phyloP scores from a whole-genome alignment of 2,113 vertebrate species.

The Rutilus rutilus region DNA sequence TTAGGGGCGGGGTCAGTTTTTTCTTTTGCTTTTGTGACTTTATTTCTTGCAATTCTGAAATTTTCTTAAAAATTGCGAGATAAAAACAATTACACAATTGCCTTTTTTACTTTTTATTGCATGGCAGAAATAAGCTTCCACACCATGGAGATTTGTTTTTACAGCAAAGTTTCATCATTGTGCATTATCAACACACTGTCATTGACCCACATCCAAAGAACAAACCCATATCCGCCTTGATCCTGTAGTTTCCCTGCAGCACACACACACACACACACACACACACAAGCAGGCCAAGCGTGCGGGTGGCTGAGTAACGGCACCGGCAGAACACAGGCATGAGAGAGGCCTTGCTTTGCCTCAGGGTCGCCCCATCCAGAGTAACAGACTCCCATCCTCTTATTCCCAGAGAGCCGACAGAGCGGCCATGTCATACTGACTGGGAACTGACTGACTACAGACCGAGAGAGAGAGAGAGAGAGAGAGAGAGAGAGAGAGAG shows the following conservation, averaged over 20 bases:
- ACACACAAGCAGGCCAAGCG: background rate
- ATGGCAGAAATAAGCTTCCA: background rate
- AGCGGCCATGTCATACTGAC: conserved; percentile 38
- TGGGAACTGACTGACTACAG: conserved; percentile 8
- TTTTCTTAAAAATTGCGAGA: no score
- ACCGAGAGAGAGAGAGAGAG: background rate
- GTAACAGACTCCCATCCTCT: conserved; percentile 52
- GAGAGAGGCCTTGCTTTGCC: conserved; percentile 35
- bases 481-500: background rate
- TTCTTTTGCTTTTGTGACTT: no score
- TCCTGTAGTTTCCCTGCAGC: background rate
- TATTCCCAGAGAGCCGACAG: conserved; percentile 55
- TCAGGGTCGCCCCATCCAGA: conserved; percentile 51
- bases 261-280: background rate
- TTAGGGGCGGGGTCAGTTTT: no score
- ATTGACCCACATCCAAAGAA: conserved; percentile 24
- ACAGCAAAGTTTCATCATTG: background rate
- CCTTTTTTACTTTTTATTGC: no score
- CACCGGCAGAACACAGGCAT: conserved; percentile 7
- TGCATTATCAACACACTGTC: background rate
- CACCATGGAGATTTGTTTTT: background rate
- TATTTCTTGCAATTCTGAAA: no score
- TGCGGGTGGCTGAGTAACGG: background rate
- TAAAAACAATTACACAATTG: no score
- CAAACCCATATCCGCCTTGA: background rate